Evolutionary conservation across 2,113 vertebrate genomes (phyloP).

Genomic region (Gymnobelideus leadbeateri): DNA sequence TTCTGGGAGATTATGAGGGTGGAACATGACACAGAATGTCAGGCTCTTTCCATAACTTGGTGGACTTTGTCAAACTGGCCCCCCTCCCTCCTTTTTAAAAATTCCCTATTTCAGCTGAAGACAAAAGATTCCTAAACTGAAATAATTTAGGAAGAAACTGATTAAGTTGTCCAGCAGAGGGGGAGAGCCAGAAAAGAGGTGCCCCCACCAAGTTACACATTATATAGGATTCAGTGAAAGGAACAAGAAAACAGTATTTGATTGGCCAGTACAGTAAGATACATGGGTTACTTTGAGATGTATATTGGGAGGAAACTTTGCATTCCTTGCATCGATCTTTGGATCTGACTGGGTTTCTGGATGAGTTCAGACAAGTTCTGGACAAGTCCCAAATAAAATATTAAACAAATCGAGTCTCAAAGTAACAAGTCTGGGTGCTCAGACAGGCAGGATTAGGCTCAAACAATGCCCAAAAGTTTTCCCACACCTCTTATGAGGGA

Average conservation of each 20-base stretch:
- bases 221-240: too few relatives aligned
- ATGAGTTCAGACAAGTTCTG: too few relatives aligned
- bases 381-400: not conserved
- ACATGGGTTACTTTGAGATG: not conserved
- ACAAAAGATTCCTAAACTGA: not conserved
- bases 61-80: not conserved
- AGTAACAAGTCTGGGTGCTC: not conserved
- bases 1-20: not conserved
- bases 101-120: not conserved
- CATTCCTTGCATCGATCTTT: not conserved
- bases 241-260: not conserved
- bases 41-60: not conserved
- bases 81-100: not conserved
- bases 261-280: not conserved
- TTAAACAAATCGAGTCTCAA: not conserved
- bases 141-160: not conserved
- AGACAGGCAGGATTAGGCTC: not conserved
- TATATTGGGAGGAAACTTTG: not conserved
- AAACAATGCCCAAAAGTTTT: not conserved
- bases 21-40: not conserved
- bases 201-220: not conserved
- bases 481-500: not conserved
- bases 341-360: not conserved
- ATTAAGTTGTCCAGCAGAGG: not conserved
- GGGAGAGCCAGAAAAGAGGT: not conserved